Evolutionary conservation across 2,888 invertebrate genomes (phyloP), one percentile per base, ranked within the genome.

Genomic region (Aphrophora alni): DNA sequence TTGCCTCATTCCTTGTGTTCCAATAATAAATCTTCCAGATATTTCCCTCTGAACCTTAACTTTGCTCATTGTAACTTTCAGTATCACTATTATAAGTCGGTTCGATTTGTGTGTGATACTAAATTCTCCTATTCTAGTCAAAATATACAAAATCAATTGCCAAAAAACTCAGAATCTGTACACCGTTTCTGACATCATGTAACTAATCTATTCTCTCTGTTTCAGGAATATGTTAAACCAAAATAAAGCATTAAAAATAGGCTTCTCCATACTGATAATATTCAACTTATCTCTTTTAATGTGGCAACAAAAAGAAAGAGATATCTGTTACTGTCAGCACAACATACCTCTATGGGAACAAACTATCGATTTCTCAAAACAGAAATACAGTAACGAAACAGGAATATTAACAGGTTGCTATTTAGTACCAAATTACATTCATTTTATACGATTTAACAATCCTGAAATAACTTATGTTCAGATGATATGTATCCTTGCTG

Each of bases 361-460:
- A 77, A 38, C 77, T 12, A 38, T 77, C 24, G 77, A 77, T 26
- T 77, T 77, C 28, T 28, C 68, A 24, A 68, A 25, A 33, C 38
- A 69, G 7, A 17, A 69, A 14, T 83, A 84, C 68, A 80, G 84
- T 77, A 87, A 87, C 80, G 81, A 83, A n/a, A 85, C 84, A 1
- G 86, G 86, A 4, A 83, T 82, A 38, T 74, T 59, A 12, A 51
- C 82, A 26, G 83, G 83, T 3, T 78, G 81, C 27, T 80, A 81
- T 26, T 84, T 87, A 12, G 85, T 87, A 0, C 87, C 87, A 17
- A 86, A 87, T 74, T 83, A 86, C 78, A 84, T 87, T 26, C 87
- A 87, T 77, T 87, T 85, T 75, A 82, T 87, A n/a, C 82, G 71
- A 12, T 80, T 80, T 25, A 70, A 69, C 24, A 26, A 27, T 12